Percentiles rank a stretch among this genome's conserved stretches.
phyloP scores from a whole-genome alignment of 2,113 vertebrate genomes.

The Phylloscopus trochilus region DNA sequence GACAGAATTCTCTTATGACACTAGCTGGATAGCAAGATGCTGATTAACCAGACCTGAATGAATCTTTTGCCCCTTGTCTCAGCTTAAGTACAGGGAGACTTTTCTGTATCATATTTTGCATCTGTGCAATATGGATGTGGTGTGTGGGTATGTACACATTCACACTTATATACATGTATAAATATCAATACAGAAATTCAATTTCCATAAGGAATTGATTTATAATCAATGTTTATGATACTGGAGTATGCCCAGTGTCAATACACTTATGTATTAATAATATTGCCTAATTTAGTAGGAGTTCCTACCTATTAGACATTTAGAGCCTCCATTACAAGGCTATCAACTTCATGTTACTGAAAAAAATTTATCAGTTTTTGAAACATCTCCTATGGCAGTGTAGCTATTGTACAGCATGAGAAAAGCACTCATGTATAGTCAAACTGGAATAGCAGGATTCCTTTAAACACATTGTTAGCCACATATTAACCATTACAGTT shows the following conservation, averaged over 20 bases:
- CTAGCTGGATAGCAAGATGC: conserved; percentile 11
- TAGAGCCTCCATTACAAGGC: neutral
- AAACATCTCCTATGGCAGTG: neutral
- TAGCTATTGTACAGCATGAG: neutral
- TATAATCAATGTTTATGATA: neutral
- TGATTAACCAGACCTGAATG: conserved; percentile 23
- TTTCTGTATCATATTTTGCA: neutral
- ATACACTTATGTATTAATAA: neutral
- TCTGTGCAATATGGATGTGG: neutral
- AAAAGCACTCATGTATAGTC: neutral
- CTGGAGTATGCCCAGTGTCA: neutral
- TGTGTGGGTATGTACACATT: neutral
- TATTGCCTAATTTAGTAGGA: neutral
- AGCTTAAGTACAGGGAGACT: accelerated
- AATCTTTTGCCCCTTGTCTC: neutral
- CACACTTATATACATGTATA: neutral
- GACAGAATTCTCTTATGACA: conserved; percentile 29
- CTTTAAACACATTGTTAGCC: neutral
- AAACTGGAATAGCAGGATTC: neutral
- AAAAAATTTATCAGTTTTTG: neutral
- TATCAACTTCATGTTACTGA: neutral
- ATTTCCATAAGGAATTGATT: neutral
- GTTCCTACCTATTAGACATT: neutral
- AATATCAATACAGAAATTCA: neutral
- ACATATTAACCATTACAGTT: neutral